Conservation (phyloP, 2,888 invertebrate genomes). For the Corbicula japonica region DNA sequence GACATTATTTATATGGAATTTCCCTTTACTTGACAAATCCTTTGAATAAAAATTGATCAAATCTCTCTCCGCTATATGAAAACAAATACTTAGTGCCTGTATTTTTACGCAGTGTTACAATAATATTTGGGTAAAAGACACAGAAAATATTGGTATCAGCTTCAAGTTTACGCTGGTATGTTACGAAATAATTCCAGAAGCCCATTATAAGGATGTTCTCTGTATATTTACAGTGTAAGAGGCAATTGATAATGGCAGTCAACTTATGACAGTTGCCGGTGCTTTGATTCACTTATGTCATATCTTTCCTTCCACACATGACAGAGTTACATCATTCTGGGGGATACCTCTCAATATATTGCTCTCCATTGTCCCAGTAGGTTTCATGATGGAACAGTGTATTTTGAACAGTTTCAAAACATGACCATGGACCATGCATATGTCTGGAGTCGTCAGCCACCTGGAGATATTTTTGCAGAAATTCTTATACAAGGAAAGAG, state of each 20-base stretch:
- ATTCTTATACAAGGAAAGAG: too few species aligned
- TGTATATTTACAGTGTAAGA: constrained; percentile 10
- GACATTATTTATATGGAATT: too few species aligned
- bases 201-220: not conserved
- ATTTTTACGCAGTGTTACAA: not conserved
- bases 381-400: too few species aligned
- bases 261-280: constrained; percentile 22
- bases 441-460: too few species aligned
- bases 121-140: constrained; percentile 13
- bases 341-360: too few species aligned
- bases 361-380: too few species aligned
- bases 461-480: too few species aligned
- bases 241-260: constrained; percentile 4
- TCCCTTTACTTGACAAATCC: not conserved
- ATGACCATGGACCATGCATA: too few species aligned
- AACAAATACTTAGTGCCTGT: constrained; percentile 9
- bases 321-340: too few species aligned
- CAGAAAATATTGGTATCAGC: constrained; percentile 8
- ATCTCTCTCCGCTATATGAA: not conserved
- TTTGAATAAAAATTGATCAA: constrained; percentile 10
- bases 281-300: too few species aligned
- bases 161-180: constrained; percentile 3
- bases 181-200: not conserved
- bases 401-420: too few species aligned
- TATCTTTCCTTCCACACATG: too few species aligned